phyloP scores from a whole-genome alignment of 2,888 invertebrate genomes.

The Coecobrya sp. region DNA sequence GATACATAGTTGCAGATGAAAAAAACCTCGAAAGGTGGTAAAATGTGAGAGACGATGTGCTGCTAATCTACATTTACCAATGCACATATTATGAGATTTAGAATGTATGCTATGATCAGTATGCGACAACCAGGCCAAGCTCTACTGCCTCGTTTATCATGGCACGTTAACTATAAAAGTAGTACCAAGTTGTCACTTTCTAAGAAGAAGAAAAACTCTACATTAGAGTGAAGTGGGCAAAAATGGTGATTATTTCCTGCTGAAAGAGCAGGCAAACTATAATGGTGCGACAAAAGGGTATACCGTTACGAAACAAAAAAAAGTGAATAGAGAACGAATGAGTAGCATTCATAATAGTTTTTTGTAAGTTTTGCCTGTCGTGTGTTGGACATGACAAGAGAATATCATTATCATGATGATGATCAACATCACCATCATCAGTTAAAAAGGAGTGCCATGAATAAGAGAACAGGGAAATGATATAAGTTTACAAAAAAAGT shows the following conservation, averaged over 20 bases:
- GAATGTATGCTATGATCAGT: background rate
- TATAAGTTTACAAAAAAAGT: constrained; percentile 31
- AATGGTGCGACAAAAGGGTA: background rate
- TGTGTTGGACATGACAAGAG: constrained; percentile 41
- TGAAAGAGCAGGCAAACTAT: constrained; percentile 1
- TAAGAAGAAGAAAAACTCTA: background rate
- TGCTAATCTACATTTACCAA: background rate
- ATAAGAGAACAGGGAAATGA: constrained; percentile 15
- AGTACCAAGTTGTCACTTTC: background rate
- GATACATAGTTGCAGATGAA: too few relatives aligned
- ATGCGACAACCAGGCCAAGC: background rate
- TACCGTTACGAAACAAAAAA: background rate
- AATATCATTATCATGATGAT: constrained; percentile 13
- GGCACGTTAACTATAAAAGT: background rate
- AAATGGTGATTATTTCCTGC: constrained; percentile 43
- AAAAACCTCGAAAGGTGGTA: too few relatives aligned
- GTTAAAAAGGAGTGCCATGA: constrained; percentile 43
- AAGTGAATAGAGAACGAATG: background rate
- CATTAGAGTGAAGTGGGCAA: background rate
- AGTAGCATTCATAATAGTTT: background rate
- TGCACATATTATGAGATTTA: background rate
- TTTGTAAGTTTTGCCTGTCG: background rate
- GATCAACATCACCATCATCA: constrained; percentile 8
- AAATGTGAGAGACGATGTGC: too few relatives aligned
- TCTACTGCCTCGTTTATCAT: background rate